These are phyloP conservation scores for Megalops cyprinoides DNA, from an alignment of 2,797 vertebrate genomes.

Conservation along the genomic window DNA sequence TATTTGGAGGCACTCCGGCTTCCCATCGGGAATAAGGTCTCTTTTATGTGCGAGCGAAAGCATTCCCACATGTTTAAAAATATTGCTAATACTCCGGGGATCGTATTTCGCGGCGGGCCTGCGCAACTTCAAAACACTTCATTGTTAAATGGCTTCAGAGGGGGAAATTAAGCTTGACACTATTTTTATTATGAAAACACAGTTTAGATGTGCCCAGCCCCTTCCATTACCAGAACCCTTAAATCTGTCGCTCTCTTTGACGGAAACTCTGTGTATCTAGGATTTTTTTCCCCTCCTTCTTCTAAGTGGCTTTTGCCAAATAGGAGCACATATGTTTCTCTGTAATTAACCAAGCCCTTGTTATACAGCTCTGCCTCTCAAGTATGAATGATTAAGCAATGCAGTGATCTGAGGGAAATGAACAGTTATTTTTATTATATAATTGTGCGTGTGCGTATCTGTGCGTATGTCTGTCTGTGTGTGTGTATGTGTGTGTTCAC, in stretches of 20 bases:
- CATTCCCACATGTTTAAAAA: slow-evolving; percentile 89
- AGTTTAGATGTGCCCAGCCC: slow-evolving; percentile 69
- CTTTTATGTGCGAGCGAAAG: slow-evolving; percentile 85
- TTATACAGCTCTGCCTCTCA: slow-evolving; percentile 54
- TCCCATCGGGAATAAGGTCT: slow-evolving; percentile 69
- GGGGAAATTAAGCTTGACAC: slow-evolving; percentile 86
- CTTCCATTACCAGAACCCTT: slow-evolving; percentile 60
- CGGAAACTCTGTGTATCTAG: slow-evolving; percentile 40
- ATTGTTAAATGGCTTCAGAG: slow-evolving; percentile 70
- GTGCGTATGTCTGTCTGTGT: slow-evolving; percentile 34
- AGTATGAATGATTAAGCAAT: slow-evolving; percentile 60
- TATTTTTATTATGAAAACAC: slow-evolving; percentile 86
- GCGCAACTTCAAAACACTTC: slow-evolving; percentile 80
- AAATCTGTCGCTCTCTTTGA: slow-evolving; percentile 56
- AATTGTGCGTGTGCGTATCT: slow-evolving; percentile 41
- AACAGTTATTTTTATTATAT: slow-evolving; percentile 49
- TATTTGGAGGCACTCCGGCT: slow-evolving; percentile 72
- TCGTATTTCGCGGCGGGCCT: slow-evolving; percentile 66
- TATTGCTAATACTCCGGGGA: slow-evolving; percentile 81
- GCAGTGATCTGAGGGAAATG: slow-evolving; percentile 52
- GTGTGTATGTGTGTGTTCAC: slow-evolving; percentile 20
- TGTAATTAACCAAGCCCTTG: slow-evolving; percentile 59
- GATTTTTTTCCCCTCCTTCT: slow-evolving; percentile 31
- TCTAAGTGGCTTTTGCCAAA: slow-evolving; percentile 50
- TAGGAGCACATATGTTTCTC: slow-evolving; percentile 54